Conservation (phyloP, 2,113 vertebrate species). For the Lagopus leucura region DNA sequence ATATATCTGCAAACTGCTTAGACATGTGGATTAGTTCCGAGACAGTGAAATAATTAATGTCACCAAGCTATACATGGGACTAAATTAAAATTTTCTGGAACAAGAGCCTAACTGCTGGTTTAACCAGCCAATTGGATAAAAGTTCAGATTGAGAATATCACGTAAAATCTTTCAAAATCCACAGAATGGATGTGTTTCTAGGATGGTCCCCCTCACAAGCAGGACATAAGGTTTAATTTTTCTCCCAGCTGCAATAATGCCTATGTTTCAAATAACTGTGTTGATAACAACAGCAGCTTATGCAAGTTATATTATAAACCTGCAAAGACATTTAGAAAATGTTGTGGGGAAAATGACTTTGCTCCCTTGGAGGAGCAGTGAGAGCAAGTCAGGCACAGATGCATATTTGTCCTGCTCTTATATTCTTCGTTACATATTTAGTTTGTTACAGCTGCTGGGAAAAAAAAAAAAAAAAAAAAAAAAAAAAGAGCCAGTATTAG, state of each 20-base stretch:
- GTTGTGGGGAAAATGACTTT: no score
- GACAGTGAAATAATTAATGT: not conserved
- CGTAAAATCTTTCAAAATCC: not conserved
- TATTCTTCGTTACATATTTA: not conserved
- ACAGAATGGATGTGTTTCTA: not conserved
- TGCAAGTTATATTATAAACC: not conserved
- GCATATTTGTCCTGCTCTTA: not conserved
- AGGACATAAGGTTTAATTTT: not conserved
- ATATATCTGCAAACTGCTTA: not conserved
- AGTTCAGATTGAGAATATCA: not conserved
- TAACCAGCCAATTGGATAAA: not conserved
- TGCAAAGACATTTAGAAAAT: not conserved
- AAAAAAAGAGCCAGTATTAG: conserved; percentile 1
- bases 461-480: conserved; percentile 34
- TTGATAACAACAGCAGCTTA: not conserved
- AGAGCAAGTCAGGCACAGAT: not conserved
- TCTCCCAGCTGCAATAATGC: not conserved
- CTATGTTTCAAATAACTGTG: not conserved
- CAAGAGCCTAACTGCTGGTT: not conserved
- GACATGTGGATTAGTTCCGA: not conserved
- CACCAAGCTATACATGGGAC: not conserved
- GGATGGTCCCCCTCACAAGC: not conserved
- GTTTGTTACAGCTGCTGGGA: conserved; percentile 21
- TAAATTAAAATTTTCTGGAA: not conserved
- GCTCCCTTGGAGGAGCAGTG: not conserved